A percentile compares a stretch with the other conserved stretches of the same genome.
phyloP scores from a whole-genome alignment of 2,888 invertebrate species.

The Unio delphinus region DNA sequence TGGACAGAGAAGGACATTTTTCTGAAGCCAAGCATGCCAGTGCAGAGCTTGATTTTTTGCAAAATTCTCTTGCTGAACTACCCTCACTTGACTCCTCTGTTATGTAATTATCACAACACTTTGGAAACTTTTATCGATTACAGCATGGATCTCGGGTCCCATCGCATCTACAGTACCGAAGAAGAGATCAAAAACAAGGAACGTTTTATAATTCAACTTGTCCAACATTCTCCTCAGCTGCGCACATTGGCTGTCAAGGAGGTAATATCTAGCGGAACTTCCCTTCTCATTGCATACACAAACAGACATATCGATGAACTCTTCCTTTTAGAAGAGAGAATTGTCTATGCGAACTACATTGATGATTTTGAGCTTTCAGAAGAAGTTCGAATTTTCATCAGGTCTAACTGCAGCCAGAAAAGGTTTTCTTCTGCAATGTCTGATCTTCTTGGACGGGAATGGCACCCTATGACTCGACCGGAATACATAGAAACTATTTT shows the following conservation, averaged over 20 bases:
- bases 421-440: slow-evolving; percentile 20
- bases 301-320: slow-evolving; percentile 31
- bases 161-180: slow-evolving; percentile 15
- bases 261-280: slow-evolving; percentile 28
- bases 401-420: slow-evolving; percentile 7
- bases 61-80: slow-evolving; percentile 31
- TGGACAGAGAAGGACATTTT: slow-evolving; percentile 42
- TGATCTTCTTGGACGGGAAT: slow-evolving; percentile 9
- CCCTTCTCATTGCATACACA: slow-evolving; percentile 28
- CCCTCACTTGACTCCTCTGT: slow-evolving; percentile 11
- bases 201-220: slow-evolving; percentile 23
- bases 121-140: slow-evolving; percentile 40
- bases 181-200: slow-evolving; percentile 7
- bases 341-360: slow-evolving; percentile 22
- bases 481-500: slow-evolving; percentile 10
- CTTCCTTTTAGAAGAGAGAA: slow-evolving; percentile 31
- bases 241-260: slow-evolving; percentile 36
- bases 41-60: slow-evolving; percentile 29
- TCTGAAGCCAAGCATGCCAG: slow-evolving; percentile 36
- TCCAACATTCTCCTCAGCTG: slow-evolving; percentile 29
- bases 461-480: slow-evolving; percentile 13
- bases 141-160: slow-evolving; percentile 15
- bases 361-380: slow-evolving; percentile 6
- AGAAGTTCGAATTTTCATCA: slow-evolving; percentile 1
- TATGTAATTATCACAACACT: slow-evolving; percentile 24